Evolutionary conservation across 2,113 vertebrate species (phyloP), one percentile per base, ranked within the genome.

Genomic region (Lamprotornis superbus): DNA sequence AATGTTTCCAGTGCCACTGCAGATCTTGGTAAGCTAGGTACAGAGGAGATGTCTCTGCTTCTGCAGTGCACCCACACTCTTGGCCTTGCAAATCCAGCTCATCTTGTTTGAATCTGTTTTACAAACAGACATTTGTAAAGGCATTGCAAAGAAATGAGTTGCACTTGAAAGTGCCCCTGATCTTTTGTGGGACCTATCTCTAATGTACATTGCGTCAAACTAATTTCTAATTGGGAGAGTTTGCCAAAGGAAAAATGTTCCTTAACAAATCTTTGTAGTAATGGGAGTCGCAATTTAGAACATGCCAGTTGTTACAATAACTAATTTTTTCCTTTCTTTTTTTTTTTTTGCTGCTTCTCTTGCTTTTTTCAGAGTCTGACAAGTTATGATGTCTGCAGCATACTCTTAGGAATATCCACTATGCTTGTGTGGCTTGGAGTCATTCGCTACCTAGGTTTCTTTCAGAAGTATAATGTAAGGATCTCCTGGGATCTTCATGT

Each of bases 401-500:
- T 99, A 92, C 95, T 99, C 56, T 97, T 99, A 40, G 99, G 99
- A 88, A 99, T 98, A 16, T 98, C 99, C 20, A 99, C 99, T 4
- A 98, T 99, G 98, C 97, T 99, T 0, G 99, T 98, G 61, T 99
- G 99, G 99, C 97, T 99, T 23, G 99, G 99, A 77, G 98, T 99
- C 59, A 98, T 99, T 87, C 98, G 98, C 31, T 99, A 99, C 96
- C 97, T 99, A 28, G 98, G 99, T 90, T 99, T 99, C 98, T 99
- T 99, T 97, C 98, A 98, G 97, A 99, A 99, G 97, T 99, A 99
- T 88, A 99, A 99, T 47, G 99, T 99, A 98, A 98, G 99, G 84
- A 80, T 67, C 81, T 47, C 39, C 55, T 50, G 15, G n/a, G 89
- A 68, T 90, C 57, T 94, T 90, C 49, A 15, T 75, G n/a, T 75